A percentile compares a stretch with the other conserved stretches of the same genome.
Evolutionary conservation across 2,113 vertebrate species (phyloP).

Genomic region (Pipa parva): DNA sequence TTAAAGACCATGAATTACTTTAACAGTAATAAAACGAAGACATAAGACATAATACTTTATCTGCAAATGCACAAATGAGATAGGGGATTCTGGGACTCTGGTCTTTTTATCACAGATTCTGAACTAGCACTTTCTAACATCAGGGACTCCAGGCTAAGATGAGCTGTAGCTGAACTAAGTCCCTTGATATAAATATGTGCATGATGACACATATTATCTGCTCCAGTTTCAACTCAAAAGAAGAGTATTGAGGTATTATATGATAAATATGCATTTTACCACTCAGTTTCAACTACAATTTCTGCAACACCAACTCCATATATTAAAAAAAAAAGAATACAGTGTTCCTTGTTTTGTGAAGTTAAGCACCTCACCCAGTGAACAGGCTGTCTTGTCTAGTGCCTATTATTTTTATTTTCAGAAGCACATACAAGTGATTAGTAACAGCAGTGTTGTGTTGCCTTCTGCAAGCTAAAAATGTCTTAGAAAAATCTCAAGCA

Average conservation of each 20-base stretch:
- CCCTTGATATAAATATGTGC: background rate
- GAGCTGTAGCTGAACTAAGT: background rate
- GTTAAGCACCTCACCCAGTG: slow-evolving; percentile 41
- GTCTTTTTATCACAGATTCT: background rate
- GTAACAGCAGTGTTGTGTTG: slow-evolving; percentile 73
- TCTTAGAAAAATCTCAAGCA: slow-evolving; percentile 72
- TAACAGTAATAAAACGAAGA: too few relatives aligned
- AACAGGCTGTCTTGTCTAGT: slow-evolving; percentile 65
- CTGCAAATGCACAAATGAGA: background rate
- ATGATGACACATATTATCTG: background rate
- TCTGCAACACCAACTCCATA: background rate
- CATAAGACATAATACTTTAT: too few relatives aligned
- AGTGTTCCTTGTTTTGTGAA: background rate
- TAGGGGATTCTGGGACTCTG: background rate
- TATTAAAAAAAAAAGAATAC: background rate
- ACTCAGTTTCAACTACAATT: background rate
- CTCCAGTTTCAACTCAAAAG: too few relatives aligned
- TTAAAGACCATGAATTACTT: too few relatives aligned
- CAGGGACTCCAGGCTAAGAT: background rate
- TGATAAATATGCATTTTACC: too few relatives aligned
- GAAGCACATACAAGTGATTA: slow-evolving; percentile 71
- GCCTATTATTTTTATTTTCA: slow-evolving; percentile 78
- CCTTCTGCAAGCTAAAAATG: slow-evolving; percentile 75
- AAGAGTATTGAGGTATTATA: too few relatives aligned
- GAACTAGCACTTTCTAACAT: background rate